These are phyloP conservation scores for Matsumurasca onukii DNA, from an alignment of 1,140 invertebrate genomes.

Conservation along the genomic window DNA sequence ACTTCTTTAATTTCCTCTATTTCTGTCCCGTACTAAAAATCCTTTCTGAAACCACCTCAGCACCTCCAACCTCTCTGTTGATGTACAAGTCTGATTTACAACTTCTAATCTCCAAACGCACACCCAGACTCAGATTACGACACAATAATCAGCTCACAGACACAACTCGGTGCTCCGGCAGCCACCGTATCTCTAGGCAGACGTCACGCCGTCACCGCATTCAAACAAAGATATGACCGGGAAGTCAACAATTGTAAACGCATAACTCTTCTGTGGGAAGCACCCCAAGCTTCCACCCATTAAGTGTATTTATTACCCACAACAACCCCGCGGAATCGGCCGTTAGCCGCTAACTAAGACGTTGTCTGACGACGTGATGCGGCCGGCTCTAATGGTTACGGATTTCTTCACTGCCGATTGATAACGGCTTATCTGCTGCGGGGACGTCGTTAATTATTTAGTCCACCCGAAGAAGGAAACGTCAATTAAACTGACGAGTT, in stretches of 20 bases:
- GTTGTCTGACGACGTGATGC: no score
- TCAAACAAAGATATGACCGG: slow-evolving; percentile 12
- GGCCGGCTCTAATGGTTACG: neutral
- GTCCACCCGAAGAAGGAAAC: slow-evolving; percentile 2
- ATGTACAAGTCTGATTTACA: no score
- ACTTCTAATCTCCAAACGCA: no score
- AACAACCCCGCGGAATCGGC: no score
- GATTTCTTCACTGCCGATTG: neutral
- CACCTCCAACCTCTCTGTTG: no score
- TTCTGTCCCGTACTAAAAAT: no score
- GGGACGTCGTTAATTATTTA: slow-evolving; percentile 12
- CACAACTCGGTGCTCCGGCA: no score
- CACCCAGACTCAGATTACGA: no score
- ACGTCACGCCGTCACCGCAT: neutral
- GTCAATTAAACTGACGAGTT: slow-evolving; percentile 14
- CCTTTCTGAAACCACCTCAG: no score
- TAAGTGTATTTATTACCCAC: neutral
- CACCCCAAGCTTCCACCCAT: neutral
- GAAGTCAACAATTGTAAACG: slow-evolving; percentile 29
- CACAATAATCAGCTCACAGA: no score
- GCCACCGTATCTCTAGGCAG: no score
- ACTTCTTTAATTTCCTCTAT: no score
- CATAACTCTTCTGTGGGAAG: neutral
- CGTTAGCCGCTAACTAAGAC: neutral
- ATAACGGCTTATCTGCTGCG: neutral